These are phyloP conservation scores for Lamprologus sp. DNA, from an alignment of 2,113 vertebrate genomes.

Conservation along the genomic window DNA sequence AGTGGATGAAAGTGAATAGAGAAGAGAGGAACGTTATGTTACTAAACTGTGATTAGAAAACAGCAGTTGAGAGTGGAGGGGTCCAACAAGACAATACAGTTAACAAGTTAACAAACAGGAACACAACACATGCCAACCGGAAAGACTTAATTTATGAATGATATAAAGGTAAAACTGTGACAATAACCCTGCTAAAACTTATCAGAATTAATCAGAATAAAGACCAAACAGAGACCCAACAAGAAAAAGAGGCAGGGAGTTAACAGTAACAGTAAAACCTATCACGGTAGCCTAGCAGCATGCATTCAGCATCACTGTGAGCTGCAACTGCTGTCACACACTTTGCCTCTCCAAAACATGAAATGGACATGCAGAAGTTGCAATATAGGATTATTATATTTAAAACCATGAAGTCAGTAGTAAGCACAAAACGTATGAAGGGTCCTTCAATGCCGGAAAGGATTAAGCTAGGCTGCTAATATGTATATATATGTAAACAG, in stretches of 20 bases:
- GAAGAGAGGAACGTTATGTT: background rate
- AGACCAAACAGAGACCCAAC: background rate
- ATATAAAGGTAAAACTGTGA: background rate
- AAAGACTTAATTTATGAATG: background rate
- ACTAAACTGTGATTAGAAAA: background rate
- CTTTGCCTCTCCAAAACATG: background rate
- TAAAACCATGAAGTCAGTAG: background rate
- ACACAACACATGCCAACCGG: background rate
- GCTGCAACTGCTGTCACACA: background rate
- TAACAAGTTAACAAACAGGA: background rate
- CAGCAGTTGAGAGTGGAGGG: background rate
- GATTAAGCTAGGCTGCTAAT: background rate
- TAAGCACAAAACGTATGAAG: background rate
- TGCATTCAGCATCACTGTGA: background rate
- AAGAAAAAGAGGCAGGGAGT: background rate
- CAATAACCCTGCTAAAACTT: background rate
- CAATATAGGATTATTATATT: background rate
- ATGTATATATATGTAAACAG: background rate
- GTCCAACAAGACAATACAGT: background rate
- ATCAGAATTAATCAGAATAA: background rate
- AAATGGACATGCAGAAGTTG: accelerated
- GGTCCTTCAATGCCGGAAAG: background rate
- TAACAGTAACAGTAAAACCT: background rate
- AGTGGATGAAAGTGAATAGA: background rate
- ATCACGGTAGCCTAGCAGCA: background rate